Conservation (phyloP, 2,113 vertebrate species). For the Malurus alboscapulatus region DNA sequence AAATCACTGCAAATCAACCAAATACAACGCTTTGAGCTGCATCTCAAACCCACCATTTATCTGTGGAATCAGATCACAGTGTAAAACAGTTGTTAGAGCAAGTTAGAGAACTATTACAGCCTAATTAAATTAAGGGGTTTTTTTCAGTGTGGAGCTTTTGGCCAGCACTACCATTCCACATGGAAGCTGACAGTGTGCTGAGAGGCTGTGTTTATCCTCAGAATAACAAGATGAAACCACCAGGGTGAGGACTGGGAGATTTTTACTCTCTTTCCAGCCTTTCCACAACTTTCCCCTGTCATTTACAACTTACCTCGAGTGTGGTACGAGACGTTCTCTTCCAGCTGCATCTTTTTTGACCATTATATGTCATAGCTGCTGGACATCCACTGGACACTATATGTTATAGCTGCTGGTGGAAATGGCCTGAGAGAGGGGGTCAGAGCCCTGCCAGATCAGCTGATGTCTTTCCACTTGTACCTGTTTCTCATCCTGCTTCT, state of each 20-base stretch:
- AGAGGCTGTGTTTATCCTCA: not conserved
- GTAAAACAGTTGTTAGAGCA: not conserved
- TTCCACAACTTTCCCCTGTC: not conserved
- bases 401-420: not conserved
- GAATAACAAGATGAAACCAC: not conserved
- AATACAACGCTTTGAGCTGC: fast-evolving
- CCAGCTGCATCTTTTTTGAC: not conserved
- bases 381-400: not conserved
- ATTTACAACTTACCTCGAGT: not conserved
- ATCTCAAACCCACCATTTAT: not conserved
- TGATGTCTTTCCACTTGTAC: not conserved
- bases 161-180: not conserved
- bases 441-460: not conserved
- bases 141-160: not conserved
- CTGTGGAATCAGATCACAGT: not conserved
- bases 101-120: not conserved
- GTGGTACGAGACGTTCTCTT: not conserved
- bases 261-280: not conserved
- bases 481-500: not conserved
- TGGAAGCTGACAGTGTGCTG: not conserved
- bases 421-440: not conserved
- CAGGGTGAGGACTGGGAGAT: not conserved
- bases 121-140: not conserved
- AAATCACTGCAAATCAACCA: not conserved
- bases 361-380: not conserved